These are phyloP conservation scores for Alethe castanea DNA, from an alignment of 2,113 vertebrate species.

Conservation along the genomic window DNA sequence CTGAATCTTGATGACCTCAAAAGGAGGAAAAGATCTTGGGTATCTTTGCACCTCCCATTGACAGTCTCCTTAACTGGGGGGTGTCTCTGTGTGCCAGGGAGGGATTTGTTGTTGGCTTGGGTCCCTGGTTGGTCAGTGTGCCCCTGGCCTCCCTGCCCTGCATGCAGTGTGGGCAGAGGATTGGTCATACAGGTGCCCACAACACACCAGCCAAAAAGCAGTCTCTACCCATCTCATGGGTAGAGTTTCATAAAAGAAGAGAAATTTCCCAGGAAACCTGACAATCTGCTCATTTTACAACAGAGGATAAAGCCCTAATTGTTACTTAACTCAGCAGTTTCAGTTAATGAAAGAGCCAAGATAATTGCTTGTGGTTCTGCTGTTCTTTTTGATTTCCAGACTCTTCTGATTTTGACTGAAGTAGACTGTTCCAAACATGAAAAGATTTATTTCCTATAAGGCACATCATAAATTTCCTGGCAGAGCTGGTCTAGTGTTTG, in stretches of 20 bases:
- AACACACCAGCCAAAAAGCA: neutral
- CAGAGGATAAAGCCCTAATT: neutral
- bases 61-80: neutral
- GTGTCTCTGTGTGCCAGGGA: neutral
- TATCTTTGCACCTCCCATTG: conserved; percentile 12
- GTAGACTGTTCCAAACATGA: neutral
- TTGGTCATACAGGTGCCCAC: too few species aligned
- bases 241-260: neutral
- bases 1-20: conserved; percentile 22
- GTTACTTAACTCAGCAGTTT: neutral
- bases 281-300: neutral
- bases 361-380: neutral
- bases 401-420: neutral
- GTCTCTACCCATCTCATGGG: neutral
- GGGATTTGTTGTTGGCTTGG: neutral
- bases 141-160: accelerated
- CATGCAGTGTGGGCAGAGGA: accelerated
- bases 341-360: neutral
- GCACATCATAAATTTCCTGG: neutral
- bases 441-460: conserved; percentile 37
- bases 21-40: neutral
- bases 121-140: accelerated
- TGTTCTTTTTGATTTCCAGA: neutral
- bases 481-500: neutral
- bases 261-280: neutral